Evolutionary conservation across 2,888 invertebrate genomes (phyloP).

Genomic region (Lobophora halterata): DNA sequence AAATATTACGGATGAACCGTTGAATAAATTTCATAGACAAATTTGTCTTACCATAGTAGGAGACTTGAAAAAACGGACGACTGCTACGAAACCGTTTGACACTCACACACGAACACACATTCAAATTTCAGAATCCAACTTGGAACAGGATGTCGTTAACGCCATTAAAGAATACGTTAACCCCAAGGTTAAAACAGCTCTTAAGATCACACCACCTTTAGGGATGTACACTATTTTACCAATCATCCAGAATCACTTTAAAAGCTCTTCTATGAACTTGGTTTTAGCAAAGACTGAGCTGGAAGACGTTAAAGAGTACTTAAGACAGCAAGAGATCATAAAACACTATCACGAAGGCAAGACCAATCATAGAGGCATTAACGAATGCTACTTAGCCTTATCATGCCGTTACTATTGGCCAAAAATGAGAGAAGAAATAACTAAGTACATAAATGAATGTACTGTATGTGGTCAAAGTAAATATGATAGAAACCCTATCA

Average conservation of each 20-base stretch:
- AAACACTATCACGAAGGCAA: constrained; percentile 34
- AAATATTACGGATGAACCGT: constrained; percentile 29
- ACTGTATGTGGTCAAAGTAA: constrained; percentile 29
- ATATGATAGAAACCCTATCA: constrained; percentile 29
- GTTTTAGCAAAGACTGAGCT: constrained; percentile 28
- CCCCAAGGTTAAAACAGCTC: constrained; percentile 32
- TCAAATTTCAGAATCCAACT: constrained; percentile 26
- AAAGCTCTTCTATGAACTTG: constrained; percentile 30
- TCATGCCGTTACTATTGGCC: constrained; percentile 34
- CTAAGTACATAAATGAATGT: constrained; percentile 29
- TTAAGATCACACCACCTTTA: constrained; percentile 26
- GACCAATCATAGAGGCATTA: constrained; percentile 34
- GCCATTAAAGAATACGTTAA: constrained; percentile 34
- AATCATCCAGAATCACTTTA: constrained; percentile 29
- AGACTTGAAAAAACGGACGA: constrained; percentile 24
- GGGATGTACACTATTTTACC: constrained; percentile 28
- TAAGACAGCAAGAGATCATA: constrained; percentile 33
- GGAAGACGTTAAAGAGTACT: constrained; percentile 32
- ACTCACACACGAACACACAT: constrained; percentile 25
- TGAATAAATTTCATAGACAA: constrained; percentile 30
- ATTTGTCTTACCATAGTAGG: constrained; percentile 26
- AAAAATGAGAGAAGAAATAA: constrained; percentile 31
- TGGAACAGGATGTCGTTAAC: constrained; percentile 29
- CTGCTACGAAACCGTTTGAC: constrained; percentile 31
- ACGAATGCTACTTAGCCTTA: constrained; percentile 29